Conservation (phyloP, 35 echinoderm and acorn worm species). For the Apostichopus parvimensis region DNA sequence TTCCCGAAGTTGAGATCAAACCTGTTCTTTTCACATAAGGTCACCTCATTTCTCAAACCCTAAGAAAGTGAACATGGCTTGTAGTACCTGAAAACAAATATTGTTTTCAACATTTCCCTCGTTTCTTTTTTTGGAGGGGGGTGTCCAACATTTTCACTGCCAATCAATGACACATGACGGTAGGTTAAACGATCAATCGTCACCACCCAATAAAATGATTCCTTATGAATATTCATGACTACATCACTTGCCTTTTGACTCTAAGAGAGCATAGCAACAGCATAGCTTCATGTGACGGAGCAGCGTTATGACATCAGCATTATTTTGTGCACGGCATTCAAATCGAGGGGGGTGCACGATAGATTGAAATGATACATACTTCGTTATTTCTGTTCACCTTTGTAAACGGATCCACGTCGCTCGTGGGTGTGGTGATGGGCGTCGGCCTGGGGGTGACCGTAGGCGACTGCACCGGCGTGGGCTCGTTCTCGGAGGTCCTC, state of each 20-base stretch:
- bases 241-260: conserved; percentile 35
- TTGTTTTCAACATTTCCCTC: too few species aligned
- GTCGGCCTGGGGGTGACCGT: conserved; percentile 43
- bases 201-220: not conserved
- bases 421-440: conserved; percentile 24
- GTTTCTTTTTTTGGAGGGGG: not conserved
- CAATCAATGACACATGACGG: not conserved
- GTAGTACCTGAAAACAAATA: too few species aligned
- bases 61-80: too few species aligned
- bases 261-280: conserved; percentile 25
- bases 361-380: conserved; percentile 78
- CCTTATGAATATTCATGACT: conserved; percentile 34
- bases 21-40: too few species aligned
- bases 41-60: too few species aligned
- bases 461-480: conserved; percentile 70
- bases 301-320: conserved; percentile 16
- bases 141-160: not conserved
- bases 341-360: conserved; percentile 42
- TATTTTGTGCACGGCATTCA: conserved; percentile 58
- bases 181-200: not conserved
- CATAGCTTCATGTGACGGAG: conserved; percentile 17
- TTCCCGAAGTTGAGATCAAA: too few species aligned
- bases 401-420: conserved; percentile 80
- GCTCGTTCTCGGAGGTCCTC: conserved; percentile 51
- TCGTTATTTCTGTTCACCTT: conserved; percentile 74